These are phyloP conservation scores for Anas platyrhynchos DNA, from an alignment of 2,113 vertebrate species.

Conservation along the genomic window DNA sequence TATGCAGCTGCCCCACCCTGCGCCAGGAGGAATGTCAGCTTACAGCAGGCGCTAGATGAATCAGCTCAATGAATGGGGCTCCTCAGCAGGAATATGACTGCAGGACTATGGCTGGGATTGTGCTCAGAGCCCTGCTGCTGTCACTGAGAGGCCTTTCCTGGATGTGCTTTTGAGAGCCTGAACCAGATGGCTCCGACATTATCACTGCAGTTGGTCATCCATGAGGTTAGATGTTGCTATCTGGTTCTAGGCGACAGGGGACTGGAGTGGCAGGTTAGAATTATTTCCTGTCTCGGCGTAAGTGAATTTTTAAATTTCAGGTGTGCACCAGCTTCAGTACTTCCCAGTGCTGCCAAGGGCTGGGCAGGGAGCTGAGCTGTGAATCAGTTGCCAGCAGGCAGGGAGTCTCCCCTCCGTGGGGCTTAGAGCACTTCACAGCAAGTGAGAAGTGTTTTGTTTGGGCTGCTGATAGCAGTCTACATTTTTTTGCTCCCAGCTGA, in stretches of 20 bases:
- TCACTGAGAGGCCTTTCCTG: not conserved
- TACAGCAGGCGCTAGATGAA: not conserved
- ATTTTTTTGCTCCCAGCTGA: not conserved
- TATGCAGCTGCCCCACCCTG: not conserved
- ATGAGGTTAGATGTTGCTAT: not conserved
- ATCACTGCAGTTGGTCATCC: accelerated
- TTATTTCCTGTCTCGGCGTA: not conserved
- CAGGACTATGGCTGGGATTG: not conserved
- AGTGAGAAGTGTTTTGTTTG: not conserved
- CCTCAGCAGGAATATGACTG: not conserved
- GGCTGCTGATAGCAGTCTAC: accelerated
- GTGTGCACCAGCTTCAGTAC: not conserved
- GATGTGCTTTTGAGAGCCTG: accelerated
- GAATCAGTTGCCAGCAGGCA: not conserved
- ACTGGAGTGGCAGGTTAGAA: not conserved
- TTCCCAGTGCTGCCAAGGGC: not conserved
- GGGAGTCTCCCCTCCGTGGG: not conserved
- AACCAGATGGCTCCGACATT: accelerated
- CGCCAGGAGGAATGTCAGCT: not conserved
- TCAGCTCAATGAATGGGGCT: accelerated
- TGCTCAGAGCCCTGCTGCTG: not conserved
- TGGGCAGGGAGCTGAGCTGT: not conserved
- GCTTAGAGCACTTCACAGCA: not conserved
- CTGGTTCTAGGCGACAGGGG: not conserved
- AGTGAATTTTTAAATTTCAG: not conserved